Conservation (phyloP, 2,113 vertebrate genomes). For the Hystrix brachyura region DNA sequence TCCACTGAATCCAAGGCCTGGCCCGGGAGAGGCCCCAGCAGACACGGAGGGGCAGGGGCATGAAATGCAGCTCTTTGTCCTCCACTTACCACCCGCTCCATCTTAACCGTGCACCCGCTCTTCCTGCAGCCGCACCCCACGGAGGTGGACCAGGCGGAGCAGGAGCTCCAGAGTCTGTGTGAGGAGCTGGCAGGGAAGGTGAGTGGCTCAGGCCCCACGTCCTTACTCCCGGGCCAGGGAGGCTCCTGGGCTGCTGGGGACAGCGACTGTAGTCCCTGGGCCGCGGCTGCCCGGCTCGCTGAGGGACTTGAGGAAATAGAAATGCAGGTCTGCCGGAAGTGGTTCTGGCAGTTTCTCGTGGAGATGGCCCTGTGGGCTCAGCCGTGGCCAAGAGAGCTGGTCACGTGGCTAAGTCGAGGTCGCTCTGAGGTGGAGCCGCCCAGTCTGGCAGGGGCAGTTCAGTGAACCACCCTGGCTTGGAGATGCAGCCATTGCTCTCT, state of each 20-base stretch:
- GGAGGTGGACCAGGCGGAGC: constrained; percentile 87
- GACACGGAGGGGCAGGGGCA: neutral
- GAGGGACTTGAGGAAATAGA: neutral
- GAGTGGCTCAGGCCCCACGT: constrained; percentile 51
- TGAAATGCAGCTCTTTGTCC: neutral
- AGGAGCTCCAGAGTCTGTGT: constrained; percentile 90
- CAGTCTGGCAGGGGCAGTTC: neutral
- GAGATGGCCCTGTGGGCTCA: neutral
- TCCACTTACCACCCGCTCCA: fast-evolving
- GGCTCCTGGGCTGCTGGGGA: neutral
- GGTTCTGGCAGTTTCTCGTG: neutral
- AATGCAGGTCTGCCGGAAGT: neutral
- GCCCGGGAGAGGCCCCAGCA: fast-evolving
- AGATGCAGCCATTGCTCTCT: neutral
- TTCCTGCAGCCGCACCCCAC: constrained; percentile 88
- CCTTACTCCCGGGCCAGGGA: neutral
- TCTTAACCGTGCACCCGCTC: neutral
- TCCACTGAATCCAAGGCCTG: neutral
- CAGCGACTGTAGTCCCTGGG: neutral
- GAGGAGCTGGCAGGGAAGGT: constrained; percentile 91
- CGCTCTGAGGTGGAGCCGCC: neutral
- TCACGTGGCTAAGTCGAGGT: neutral
- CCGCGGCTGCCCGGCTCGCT: neutral
- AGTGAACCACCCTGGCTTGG: neutral
- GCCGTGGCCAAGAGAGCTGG: neutral